A percentile compares a stretch with the other conserved stretches of the same genome.
Evolutionary conservation across 2,797 vertebrate species (phyloP).

Genomic region (Phataginus tricuspis): DNA sequence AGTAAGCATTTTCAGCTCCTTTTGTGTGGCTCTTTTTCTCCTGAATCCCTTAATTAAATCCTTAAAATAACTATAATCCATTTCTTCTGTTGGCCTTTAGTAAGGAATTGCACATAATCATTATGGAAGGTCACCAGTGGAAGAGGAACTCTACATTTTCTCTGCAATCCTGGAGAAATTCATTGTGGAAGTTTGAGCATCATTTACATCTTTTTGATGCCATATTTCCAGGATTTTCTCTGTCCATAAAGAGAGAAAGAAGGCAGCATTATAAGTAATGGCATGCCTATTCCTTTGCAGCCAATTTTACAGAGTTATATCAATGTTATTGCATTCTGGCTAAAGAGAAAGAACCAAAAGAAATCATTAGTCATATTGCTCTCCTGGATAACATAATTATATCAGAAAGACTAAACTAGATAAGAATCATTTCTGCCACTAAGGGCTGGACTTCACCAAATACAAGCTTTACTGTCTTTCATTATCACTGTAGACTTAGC

Average conservation of each 20-base stretch:
- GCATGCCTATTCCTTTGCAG: neutral
- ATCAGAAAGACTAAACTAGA: constrained; percentile 18
- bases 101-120: neutral
- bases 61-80: neutral
- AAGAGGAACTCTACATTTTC: neutral
- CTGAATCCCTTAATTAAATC: neutral
- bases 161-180: neutral
- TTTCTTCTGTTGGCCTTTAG: neutral
- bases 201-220: neutral
- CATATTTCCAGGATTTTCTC: neutral
- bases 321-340: neutral
- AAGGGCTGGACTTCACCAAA: neutral
- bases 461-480: neutral
- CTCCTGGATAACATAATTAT: neutral
- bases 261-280: neutral
- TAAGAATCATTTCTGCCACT: neutral
- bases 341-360: neutral
- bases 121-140: neutral
- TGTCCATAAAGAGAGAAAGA: neutral
- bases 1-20: neutral
- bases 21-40: neutral
- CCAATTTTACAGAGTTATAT: neutral
- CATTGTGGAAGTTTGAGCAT: neutral
- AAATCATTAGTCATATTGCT: constrained; percentile 32
- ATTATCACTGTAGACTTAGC: neutral